Evolutionary conservation across 2,888 invertebrate genomes (phyloP).

Genomic region (Calameuta pallipes): DNA sequence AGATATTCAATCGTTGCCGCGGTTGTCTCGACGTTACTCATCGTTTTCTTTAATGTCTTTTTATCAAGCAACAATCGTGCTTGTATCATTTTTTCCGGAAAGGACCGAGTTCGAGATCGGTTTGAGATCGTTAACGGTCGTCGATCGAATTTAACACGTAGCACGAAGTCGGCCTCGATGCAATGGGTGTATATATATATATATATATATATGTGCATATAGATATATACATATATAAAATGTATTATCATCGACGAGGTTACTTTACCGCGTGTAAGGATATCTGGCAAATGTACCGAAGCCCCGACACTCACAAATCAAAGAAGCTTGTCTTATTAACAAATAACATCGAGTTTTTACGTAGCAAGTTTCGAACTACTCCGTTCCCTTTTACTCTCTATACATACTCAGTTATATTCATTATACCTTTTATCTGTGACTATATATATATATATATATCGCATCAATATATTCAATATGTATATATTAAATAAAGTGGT

Average conservation of each 20-base stretch:
- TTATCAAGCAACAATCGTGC: not conserved
- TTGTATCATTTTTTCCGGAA: not conserved
- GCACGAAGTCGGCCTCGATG: not conserved
- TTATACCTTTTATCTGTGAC: constrained; percentile 32
- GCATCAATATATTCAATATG: constrained; percentile 29
- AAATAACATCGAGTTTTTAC: constrained; percentile 40
- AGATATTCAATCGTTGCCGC: not conserved
- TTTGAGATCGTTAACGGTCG: not conserved
- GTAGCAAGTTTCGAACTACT: constrained; percentile 16
- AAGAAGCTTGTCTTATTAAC: constrained; percentile 27
- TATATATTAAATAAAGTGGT: constrained; percentile 53
- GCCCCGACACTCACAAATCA: constrained; percentile 20
- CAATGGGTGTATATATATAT: not conserved
- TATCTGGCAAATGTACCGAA: not conserved
- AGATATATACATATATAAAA: not conserved
- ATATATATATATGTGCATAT: not conserved
- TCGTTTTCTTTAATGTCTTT: not conserved
- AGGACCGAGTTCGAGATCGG: not conserved
- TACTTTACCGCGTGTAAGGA: not conserved
- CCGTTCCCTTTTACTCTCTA: constrained; percentile 18
- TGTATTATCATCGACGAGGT: not conserved
- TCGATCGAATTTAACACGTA: not conserved
- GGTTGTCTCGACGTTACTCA: not conserved
- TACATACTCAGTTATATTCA: constrained; percentile 21
- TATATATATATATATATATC: constrained; percentile 35